phyloP scores from a whole-genome alignment of 2,888 invertebrate genomes.

The Drymonia ruficornis region DNA sequence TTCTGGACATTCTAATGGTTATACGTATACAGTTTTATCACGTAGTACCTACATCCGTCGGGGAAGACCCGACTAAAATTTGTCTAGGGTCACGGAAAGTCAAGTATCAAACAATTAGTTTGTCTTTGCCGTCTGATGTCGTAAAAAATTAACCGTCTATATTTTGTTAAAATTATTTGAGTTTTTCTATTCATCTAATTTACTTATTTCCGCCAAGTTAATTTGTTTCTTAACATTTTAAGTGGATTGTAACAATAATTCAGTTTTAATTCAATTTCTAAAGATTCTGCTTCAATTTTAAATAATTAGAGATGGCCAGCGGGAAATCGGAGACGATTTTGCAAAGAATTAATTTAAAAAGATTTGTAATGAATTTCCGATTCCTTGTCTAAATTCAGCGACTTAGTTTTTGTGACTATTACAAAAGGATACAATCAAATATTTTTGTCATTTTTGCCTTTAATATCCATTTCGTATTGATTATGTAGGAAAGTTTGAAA shows the following conservation, averaged over 20 bases:
- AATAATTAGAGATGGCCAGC: slow-evolving; percentile 1
- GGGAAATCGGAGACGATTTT: slow-evolving; percentile 1
- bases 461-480: not conserved
- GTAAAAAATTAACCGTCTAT: not conserved
- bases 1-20: no score
- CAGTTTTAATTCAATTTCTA: not conserved
- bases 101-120: no score
- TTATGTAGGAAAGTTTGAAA: not conserved
- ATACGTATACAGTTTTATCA: no score
- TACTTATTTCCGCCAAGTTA: not conserved
- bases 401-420: not conserved
- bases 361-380: slow-evolving; percentile 1
- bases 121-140: not conserved
- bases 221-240: slow-evolving; percentile 1
- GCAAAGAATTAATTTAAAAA: not conserved
- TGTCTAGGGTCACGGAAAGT: no score
- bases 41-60: no score
- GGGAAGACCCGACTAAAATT: no score
- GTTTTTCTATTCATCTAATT: not conserved
- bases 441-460: no score
- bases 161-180: not conserved
- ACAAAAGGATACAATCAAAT: not conserved
- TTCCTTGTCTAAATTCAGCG: not conserved
- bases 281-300: not conserved
- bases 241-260: not conserved